These are phyloP conservation scores for Agrochola macilenta DNA, from an alignment of 2,888 invertebrate species.

Conservation along the genomic window DNA sequence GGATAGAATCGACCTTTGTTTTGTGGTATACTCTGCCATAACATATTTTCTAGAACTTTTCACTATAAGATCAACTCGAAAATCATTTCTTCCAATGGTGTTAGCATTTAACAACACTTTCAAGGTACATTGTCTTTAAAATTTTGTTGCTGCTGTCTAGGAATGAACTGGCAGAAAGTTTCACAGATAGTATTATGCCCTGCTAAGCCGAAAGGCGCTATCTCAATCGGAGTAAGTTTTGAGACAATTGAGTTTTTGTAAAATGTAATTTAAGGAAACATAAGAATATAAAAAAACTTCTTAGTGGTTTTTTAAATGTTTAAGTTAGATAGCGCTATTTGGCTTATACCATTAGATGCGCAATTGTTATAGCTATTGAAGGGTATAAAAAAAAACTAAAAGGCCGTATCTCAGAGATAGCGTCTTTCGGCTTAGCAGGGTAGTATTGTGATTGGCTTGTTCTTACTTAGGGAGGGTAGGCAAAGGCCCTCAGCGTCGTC, in stretches of 20 bases:
- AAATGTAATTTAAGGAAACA: too few species aligned
- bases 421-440: too few species aligned
- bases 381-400: too few species aligned
- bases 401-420: too few species aligned
- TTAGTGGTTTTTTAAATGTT: too few species aligned
- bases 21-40: background rate
- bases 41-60: background rate
- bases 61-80: background rate
- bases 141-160: slow-evolving; percentile 15
- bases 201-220: too few species aligned
- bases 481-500: slow-evolving; percentile 57
- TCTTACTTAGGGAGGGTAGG: slow-evolving; percentile 58
- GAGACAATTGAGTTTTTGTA: too few species aligned
- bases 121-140: background rate
- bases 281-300: too few species aligned
- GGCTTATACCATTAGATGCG: too few species aligned
- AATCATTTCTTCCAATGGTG: background rate
- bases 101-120: slow-evolving; percentile 10
- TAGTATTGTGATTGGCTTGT: slow-evolving; percentile 27
- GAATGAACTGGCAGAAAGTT: background rate
- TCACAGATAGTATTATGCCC: background rate
- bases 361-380: too few species aligned
- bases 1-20: background rate
- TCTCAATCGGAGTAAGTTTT: too few species aligned
- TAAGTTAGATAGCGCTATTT: too few species aligned